Conservation (phyloP, 2,113 vertebrate genomes). For the Ictalurus furcatus region DNA sequence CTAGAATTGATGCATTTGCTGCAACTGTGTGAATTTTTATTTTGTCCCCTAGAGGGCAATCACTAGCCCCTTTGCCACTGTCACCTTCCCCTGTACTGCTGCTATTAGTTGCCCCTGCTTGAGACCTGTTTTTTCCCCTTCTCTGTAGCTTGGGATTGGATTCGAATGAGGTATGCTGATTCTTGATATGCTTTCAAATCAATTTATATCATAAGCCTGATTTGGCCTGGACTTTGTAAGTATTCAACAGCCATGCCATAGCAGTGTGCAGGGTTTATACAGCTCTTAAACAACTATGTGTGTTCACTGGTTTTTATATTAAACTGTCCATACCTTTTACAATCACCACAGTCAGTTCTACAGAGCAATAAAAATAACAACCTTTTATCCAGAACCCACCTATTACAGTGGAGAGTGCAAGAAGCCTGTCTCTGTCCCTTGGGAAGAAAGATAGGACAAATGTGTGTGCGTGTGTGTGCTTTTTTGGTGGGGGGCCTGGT, state of each 20-base stretch:
- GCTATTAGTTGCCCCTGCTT: constrained; percentile 25
- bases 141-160: not conserved
- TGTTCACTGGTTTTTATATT: not conserved
- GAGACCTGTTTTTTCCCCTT: constrained; percentile 8
- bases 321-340: not conserved
- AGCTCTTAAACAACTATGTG: not conserved
- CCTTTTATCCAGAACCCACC: constrained; percentile 5
- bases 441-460: not conserved
- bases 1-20: constrained; percentile 68
- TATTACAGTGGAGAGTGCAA: constrained; percentile 8
- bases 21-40: constrained; percentile 61
- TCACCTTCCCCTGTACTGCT: constrained; percentile 69
- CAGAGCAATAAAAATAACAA: constrained; percentile 24
- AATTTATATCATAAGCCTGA: not conserved
- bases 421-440: constrained; percentile 7
- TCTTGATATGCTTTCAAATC: constrained; percentile 11
- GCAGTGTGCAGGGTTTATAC: not conserved
- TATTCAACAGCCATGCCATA: not conserved
- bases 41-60: constrained; percentile 81
- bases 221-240: not conserved
- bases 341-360: constrained; percentile 4
- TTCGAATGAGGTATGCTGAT: constrained; percentile 19
- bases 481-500: constrained; percentile 8
- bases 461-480: constrained; percentile 10
- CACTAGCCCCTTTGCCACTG: constrained; percentile 75